Percentiles rank a stretch among this genome's conserved stretches.
phyloP scores from a whole-genome alignment of 2,888 invertebrate genomes.

The Drosophila emarginata region DNA sequence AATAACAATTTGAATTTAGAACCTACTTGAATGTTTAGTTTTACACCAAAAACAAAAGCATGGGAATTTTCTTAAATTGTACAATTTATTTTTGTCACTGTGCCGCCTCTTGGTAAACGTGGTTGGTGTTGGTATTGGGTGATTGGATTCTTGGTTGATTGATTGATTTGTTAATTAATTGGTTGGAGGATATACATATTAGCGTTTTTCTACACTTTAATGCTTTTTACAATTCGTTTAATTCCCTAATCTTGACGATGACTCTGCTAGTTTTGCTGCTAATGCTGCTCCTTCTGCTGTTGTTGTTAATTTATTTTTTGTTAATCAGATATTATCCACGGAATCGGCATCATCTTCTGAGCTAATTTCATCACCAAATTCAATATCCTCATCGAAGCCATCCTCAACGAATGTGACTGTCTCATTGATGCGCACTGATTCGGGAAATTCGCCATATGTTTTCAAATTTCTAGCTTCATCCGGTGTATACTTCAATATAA shows the following conservation, averaged over 20 bases:
- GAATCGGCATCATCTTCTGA: slow-evolving; percentile 93
- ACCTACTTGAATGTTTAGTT: slow-evolving; percentile 29
- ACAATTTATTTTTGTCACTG: slow-evolving; percentile 18
- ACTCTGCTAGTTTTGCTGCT: slow-evolving; percentile 43
- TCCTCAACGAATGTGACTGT: slow-evolving; percentile 97
- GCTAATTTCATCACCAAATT: slow-evolving; percentile 97
- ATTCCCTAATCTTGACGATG: slow-evolving; percentile 65
- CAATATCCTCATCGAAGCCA: slow-evolving; percentile 97
- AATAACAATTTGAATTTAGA: slow-evolving; percentile 49
- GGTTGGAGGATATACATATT: slow-evolving; percentile 17
- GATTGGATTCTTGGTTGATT: slow-evolving; percentile 13
- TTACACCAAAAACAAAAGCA: slow-evolving; percentile 16
- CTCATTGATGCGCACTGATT: slow-evolving; percentile 98
- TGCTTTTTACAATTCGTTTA: slow-evolving; percentile 72
- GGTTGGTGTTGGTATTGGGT: slow-evolving; percentile 15
- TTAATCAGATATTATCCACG: slow-evolving; percentile 86
- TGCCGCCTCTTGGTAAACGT: slow-evolving; percentile 7
- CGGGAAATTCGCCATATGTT: slow-evolving; percentile 99
- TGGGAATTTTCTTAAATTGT: slow-evolving; percentile 17
- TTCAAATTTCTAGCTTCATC: slow-evolving; percentile 99
- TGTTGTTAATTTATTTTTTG: slow-evolving; percentile 54
- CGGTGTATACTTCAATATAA: slow-evolving; percentile 98
- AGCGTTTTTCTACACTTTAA: slow-evolving; percentile 22
- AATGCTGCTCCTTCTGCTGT: slow-evolving; percentile 22
- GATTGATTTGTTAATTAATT: slow-evolving; percentile 8